A percentile compares a stretch with the other conserved stretches of the same genome.
These are phyloP conservation scores for Beris chalybata DNA, from an alignment of 2,888 invertebrate genomes.

Conservation along the genomic window DNA sequence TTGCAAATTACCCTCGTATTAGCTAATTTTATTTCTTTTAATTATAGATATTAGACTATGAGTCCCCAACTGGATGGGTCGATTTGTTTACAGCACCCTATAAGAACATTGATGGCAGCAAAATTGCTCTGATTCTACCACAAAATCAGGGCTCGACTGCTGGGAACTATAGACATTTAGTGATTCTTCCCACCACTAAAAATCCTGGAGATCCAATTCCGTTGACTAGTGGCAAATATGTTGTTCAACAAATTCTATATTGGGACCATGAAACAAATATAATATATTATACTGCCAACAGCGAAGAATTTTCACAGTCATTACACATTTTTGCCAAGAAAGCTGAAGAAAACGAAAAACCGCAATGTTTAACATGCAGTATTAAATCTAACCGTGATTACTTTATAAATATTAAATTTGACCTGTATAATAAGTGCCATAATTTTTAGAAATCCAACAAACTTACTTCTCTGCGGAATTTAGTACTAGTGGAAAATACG, in stretches of 20 bases:
- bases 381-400: slow-evolving; percentile 45
- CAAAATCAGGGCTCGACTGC: slow-evolving; percentile 59
- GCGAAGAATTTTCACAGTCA: slow-evolving; percentile 71
- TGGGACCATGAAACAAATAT: slow-evolving; percentile 70
- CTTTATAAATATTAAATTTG: background rate
- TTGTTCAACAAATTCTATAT: slow-evolving; percentile 72
- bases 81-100: slow-evolving; percentile 72
- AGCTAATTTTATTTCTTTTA: background rate
- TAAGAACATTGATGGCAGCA: slow-evolving; percentile 68
- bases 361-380: slow-evolving; percentile 77
- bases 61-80: slow-evolving; percentile 70
- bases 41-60: slow-evolving; percentile 40
- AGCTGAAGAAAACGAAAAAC: slow-evolving; percentile 54
- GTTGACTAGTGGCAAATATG: slow-evolving; percentile 66
- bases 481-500: slow-evolving; percentile 67
- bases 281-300: slow-evolving; percentile 84
- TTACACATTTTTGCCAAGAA: slow-evolving; percentile 80
- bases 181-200: slow-evolving; percentile 58
- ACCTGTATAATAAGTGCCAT: background rate
- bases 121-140: slow-evolving; percentile 74
- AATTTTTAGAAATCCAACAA: slow-evolving; percentile 45
- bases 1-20: too few relatives aligned
- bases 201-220: slow-evolving; percentile 50
- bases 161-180: slow-evolving; percentile 68
- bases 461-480: slow-evolving; percentile 62